Evolutionary conservation across 2,113 vertebrate genomes (phyloP).

Genomic region (Sinocyclocheilus grahami): DNA sequence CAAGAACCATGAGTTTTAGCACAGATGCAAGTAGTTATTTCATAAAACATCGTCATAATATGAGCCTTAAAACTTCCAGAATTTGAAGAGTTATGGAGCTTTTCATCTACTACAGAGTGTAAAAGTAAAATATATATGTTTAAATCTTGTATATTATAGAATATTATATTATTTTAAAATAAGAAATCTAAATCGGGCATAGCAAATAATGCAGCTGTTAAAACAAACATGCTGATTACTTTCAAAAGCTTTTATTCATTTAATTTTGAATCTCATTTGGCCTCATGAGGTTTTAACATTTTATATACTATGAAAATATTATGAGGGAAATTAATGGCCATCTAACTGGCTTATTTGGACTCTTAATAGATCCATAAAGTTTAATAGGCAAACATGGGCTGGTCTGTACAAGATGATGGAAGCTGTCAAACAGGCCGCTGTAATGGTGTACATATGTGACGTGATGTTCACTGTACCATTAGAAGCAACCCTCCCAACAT

Average conservation of each 20-base stretch:
- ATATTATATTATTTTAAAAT: background rate
- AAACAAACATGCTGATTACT: background rate
- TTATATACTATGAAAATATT: constrained; percentile 47
- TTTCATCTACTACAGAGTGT: background rate
- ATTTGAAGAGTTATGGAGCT: background rate
- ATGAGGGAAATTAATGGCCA: constrained; percentile 34
- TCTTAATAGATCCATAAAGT: constrained; percentile 45
- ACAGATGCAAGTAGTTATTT: background rate
- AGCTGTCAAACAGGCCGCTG: background rate
- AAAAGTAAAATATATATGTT: background rate
- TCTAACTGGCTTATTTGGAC: constrained; percentile 52
- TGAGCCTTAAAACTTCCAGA: background rate
- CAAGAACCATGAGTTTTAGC: background rate
- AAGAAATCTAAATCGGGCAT: background rate
- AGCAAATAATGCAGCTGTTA: background rate
- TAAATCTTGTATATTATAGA: background rate
- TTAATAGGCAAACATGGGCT: constrained; percentile 47
- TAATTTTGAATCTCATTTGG: background rate
- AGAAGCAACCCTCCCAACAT: background rate
- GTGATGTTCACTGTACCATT: background rate
- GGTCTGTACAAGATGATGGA: constrained; percentile 34
- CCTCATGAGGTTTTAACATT: constrained; percentile 47
- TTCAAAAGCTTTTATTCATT: background rate
- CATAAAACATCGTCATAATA: background rate
- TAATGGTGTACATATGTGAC: background rate